phyloP scores from a whole-genome alignment of 1,140 invertebrate genomes.

The Hormaphis cornu region DNA sequence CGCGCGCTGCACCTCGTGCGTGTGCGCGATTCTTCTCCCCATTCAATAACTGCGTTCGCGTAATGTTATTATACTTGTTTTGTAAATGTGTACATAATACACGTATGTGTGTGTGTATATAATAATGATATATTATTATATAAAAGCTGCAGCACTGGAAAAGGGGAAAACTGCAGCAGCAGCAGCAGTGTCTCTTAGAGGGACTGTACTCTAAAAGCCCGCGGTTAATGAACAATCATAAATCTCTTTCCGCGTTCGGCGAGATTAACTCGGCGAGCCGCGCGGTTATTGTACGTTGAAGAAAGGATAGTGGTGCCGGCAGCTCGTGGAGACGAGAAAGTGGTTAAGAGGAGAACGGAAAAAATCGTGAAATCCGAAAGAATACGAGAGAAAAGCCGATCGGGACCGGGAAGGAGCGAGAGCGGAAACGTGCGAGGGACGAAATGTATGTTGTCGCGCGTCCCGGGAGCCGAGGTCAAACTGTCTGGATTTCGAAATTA shows the following conservation, averaged over 20 bases:
- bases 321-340: background rate
- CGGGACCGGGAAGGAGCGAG: background rate
- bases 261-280: constrained; percentile 22
- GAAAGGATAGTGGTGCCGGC: constrained; percentile 16
- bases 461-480: background rate
- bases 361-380: background rate
- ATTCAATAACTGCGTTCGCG: constrained; percentile 31
- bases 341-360: background rate
- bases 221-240: constrained; percentile 32
- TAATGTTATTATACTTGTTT: too few relatives aligned
- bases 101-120: background rate
- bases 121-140: too few relatives aligned
- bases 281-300: background rate
- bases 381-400: constrained; percentile 9
- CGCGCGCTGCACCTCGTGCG: background rate
- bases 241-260: constrained; percentile 28
- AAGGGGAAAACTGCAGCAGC: constrained; percentile 15
- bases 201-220: constrained; percentile 28
- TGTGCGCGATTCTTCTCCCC: constrained; percentile 22
- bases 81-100: background rate
- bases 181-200: constrained; percentile 19
- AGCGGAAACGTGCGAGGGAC: constrained; percentile 3
- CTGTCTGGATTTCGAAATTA: constrained; percentile 28
- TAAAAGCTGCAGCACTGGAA: background rate
- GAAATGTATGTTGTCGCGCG: background rate